Base-by-base conservation (phyloP, 1,140 invertebrate species). In the Oppia nitens region DNA sequence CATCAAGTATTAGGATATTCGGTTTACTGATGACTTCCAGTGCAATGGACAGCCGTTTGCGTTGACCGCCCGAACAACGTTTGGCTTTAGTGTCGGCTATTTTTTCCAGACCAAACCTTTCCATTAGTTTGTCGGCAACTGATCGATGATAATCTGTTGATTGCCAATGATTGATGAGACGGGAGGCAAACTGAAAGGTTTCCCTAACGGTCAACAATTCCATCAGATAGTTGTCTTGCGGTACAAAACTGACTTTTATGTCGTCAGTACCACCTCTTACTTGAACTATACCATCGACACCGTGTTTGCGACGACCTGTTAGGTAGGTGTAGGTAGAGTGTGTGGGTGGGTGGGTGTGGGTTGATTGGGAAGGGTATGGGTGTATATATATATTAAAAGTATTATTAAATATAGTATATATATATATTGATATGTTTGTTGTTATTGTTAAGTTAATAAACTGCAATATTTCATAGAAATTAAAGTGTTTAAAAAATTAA, bases 1-100 rank as follows among this genome's bases (percentile, higher is more conserved):
- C 61, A 45, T 62, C 61, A 25, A 62, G 40, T 54, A 62, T 62
- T 25, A 62, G 32, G 12, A 62, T 25, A 48, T 62, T 53, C 28
- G 92, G 92, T 74, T 95, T 96, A 71, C 90, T 94, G 57, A 96
- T 80, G 52, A 97, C 73, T 73, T 96, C 92, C 55, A 94, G 73
- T n/a, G 91, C 90, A 64, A 96, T 92, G 1, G 90, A 91, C 47
- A 96, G 72, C 53, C 92, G 78, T 71, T 95, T 96, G 56, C 85
- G 77, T 73, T 96, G 90, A 0, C 92, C 91, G 4, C 91, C 91
- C 20, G 56, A 57, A 29, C 56, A 57, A 24, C 56, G 56, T 6
- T 9, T 6, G n/a, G 48, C 47, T 40, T 24, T 20, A 17, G 56
- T 57, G 56, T 57, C 17, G 21, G 24, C 45, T 25, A 57, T 57